Evolutionary conservation across 2,113 vertebrate species (phyloP).

Genomic region (Carassius carassius): DNA sequence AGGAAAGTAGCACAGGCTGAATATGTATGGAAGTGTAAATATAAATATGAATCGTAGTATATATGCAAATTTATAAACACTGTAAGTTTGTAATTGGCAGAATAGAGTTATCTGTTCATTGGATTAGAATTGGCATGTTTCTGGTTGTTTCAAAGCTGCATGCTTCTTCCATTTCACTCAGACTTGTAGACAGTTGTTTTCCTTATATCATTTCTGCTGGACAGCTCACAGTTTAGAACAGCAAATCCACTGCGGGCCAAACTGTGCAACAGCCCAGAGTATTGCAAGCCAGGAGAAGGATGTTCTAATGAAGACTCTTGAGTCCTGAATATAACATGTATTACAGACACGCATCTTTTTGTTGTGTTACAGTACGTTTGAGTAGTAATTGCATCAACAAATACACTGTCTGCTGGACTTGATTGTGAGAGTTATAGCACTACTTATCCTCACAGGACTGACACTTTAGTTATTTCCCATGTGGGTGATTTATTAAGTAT

Average conservation of each 20-base stretch:
- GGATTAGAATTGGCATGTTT: not conserved
- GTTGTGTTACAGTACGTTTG: not conserved
- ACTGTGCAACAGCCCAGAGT: slow-evolving; percentile 25
- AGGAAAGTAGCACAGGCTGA: too few species aligned
- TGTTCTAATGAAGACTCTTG: slow-evolving; percentile 66
- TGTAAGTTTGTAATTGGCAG: not conserved
- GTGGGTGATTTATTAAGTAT: not conserved
- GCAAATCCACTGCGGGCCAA: slow-evolving; percentile 32
- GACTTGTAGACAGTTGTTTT: not conserved
- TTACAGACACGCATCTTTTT: not conserved
- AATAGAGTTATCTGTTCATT: not conserved
- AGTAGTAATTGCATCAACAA: slow-evolving; percentile 1
- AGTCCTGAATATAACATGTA: slow-evolving; percentile 67
- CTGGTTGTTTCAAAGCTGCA: not conserved
- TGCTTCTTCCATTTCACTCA: not conserved
- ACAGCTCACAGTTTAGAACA: not conserved
- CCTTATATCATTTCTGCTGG: not conserved
- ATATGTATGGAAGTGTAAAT: too few species aligned
- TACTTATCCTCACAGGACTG: not conserved
- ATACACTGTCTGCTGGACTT: not conserved
- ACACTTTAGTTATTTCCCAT: not conserved
- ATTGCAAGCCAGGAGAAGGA: slow-evolving; percentile 41
- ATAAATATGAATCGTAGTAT: not conserved
- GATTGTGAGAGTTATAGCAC: not conserved
- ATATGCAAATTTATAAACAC: not conserved